Base-by-base conservation (phyloP, 1,140 invertebrate genomes). In the Drosophila jambulina region DNA sequence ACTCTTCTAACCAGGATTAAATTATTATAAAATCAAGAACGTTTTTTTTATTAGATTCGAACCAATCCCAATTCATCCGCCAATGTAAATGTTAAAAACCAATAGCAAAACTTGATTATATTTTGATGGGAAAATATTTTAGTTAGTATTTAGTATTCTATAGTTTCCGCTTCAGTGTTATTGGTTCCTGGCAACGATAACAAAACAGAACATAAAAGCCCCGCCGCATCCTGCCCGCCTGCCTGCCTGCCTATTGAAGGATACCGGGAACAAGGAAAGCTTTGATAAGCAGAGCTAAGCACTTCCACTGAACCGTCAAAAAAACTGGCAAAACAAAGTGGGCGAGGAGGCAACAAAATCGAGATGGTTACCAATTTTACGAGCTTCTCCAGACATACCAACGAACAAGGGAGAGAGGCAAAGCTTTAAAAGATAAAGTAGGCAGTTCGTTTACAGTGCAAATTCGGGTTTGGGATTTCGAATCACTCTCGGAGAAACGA, bases 261-360 rank as follows among this genome's bases (percentile, higher is more conserved):
- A 38, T 46, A 79, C 42, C 32, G 68, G 71, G 53, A 77, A 78
- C 63, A 84, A 61, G 42, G 45, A 84, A 84, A 84, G 82, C 82
- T 74, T 70, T 84, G 82, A 80, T 84, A 84, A 84, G 72, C 81
- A 65, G 46, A 58, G 46, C 29, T 40, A 83, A 72, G 42, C 63
- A 56, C 63, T 53, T 56, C 29, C 68, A 70, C 45, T 70, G 61
- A 67, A 70, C 68, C 43, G 29, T 46, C 51, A 63, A 63, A 62
- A 63, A 57, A 57, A 40, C 36, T 51, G 67, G 43, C 32, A 62
- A 70, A 49, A 75, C 43, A 57, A 68, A 40, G 32, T 29, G 21
- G 43, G 21, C 43, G 49, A 46, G 51, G 38, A 29, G 56, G 43
- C 54, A 82, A 79, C 34, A 58, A 57, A 49, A 32, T 51, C 27